phyloP scores from a whole-genome alignment of 2,797 vertebrate species.

The Morus bassanus region DNA sequence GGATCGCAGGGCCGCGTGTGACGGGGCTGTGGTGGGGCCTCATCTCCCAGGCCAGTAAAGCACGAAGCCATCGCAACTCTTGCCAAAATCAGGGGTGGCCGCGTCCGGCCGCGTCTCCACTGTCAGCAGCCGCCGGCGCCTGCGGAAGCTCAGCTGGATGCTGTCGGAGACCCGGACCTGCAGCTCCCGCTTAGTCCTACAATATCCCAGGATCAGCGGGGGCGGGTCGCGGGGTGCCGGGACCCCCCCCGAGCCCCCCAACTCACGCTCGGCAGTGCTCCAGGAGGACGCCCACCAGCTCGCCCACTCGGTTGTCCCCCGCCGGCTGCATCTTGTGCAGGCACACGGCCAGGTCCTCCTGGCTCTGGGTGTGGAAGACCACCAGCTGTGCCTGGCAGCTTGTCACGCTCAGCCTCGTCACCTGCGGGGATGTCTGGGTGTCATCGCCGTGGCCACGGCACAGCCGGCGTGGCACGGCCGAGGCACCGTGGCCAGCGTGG shows the following conservation, averaged over 20 bases:
- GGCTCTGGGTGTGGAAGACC: constrained; percentile 80
- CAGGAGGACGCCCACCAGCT: constrained; percentile 84
- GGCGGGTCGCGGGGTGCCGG: accelerated
- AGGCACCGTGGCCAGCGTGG: neutral
- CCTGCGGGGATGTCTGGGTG: constrained; percentile 51
- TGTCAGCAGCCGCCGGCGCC: constrained; percentile 42
- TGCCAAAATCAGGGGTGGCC: constrained; percentile 60
- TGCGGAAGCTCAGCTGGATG: constrained; percentile 64
- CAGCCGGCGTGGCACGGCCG: neutral
- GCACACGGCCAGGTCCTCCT: constrained; percentile 83
- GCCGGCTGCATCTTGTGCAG: constrained; percentile 79
- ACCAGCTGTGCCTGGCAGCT: constrained; percentile 86
- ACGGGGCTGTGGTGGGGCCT: neutral
- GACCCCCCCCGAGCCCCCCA: accelerated
- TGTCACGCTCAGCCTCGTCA: constrained; percentile 87
- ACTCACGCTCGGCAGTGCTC: constrained; percentile 84
- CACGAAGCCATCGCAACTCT: constrained; percentile 34
- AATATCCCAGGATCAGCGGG: accelerated
- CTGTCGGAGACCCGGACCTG: constrained; percentile 62
- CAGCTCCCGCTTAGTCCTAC: constrained; percentile 61
- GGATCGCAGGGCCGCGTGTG: neutral
- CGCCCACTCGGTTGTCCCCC: constrained; percentile 84
- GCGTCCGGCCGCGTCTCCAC: constrained; percentile 21
- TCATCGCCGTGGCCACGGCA: accelerated
- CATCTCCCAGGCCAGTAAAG: constrained; percentile 58